Conservation (phyloP, 1,140 invertebrate genomes). For the Tetramorium parvispinum region DNA sequence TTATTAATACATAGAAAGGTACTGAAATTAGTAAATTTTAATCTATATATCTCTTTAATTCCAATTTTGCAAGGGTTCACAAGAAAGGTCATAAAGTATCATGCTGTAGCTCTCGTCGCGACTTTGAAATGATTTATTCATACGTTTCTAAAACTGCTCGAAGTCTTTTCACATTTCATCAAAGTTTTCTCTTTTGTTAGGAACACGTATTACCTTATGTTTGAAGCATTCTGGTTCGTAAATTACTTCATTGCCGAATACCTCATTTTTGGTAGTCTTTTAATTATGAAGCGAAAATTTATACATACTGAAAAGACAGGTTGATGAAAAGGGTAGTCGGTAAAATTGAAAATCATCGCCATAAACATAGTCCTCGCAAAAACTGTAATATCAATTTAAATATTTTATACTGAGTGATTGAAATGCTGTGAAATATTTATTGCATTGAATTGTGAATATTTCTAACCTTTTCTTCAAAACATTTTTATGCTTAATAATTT, state of each 20-base stretch:
- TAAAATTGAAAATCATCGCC: not conserved
- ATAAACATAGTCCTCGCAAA: not conserved
- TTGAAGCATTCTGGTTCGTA: slow-evolving; percentile 34
- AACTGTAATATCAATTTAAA: not conserved
- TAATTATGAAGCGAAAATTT: slow-evolving; percentile 53
- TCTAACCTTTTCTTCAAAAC: not conserved
- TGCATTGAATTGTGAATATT: not conserved
- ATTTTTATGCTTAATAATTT: not conserved
- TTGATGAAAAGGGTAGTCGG: not conserved
- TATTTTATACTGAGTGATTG: not conserved
- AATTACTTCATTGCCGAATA: slow-evolving; percentile 58
- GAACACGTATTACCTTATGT: not conserved
- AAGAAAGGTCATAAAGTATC: not conserved
- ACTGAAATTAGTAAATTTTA: not conserved
- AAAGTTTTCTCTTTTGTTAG: slow-evolving; percentile 40
- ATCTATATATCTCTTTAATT: not conserved
- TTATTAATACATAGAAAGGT: not conserved
- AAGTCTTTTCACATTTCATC: slow-evolving; percentile 31
- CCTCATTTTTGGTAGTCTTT: slow-evolving; percentile 64
- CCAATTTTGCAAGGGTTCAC: not conserved
- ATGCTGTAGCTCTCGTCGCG: not conserved
- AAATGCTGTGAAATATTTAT: slow-evolving; percentile 6
- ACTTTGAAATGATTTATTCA: slow-evolving; percentile 46
- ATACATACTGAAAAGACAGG: not conserved
- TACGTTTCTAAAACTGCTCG: slow-evolving; percentile 38